phyloP scores from a whole-genome alignment of 1,140 invertebrate species.

The Chelonus insularis region DNA sequence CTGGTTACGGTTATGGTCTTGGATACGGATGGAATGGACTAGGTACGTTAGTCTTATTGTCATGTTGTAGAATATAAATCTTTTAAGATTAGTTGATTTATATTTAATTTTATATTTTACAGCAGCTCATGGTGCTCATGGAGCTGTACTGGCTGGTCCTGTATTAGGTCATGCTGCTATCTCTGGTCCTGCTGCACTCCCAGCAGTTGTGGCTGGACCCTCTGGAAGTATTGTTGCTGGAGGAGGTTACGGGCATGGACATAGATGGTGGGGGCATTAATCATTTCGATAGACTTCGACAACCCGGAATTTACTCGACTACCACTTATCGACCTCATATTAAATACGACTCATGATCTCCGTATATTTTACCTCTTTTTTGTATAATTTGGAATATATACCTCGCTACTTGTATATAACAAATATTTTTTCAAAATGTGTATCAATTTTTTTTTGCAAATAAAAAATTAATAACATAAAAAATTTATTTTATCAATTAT shows the following conservation, averaged over 20 bases:
- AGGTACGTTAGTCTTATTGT: too few species aligned
- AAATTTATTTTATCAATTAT: too few species aligned
- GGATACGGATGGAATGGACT: constrained; percentile 21
- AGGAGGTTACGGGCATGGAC: constrained; percentile 43
- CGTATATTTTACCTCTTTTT: too few species aligned
- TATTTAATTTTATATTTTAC: too few species aligned
- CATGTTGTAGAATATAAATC: too few species aligned
- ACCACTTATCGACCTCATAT: not conserved
- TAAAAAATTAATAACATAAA: too few species aligned
- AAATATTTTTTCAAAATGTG: too few species aligned
- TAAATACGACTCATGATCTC: not conserved
- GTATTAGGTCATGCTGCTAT: constrained; percentile 45
- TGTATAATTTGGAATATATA: too few species aligned
- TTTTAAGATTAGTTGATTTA: too few species aligned
- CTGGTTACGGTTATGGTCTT: constrained; percentile 10
- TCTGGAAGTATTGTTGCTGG: constrained; percentile 53
- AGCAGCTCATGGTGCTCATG: constrained; percentile 37
- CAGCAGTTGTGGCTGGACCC: constrained; percentile 53
- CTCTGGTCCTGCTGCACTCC: constrained; percentile 48
- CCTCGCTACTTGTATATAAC: too few species aligned
- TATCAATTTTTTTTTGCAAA: too few species aligned
- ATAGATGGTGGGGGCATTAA: constrained; percentile 38
- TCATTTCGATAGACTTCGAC: not conserved
- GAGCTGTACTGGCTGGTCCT: constrained; percentile 50
- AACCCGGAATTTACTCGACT: not conserved